These are phyloP conservation scores for Acleris sparsana DNA, from an alignment of 2,888 invertebrate species.

Conservation along the genomic window DNA sequence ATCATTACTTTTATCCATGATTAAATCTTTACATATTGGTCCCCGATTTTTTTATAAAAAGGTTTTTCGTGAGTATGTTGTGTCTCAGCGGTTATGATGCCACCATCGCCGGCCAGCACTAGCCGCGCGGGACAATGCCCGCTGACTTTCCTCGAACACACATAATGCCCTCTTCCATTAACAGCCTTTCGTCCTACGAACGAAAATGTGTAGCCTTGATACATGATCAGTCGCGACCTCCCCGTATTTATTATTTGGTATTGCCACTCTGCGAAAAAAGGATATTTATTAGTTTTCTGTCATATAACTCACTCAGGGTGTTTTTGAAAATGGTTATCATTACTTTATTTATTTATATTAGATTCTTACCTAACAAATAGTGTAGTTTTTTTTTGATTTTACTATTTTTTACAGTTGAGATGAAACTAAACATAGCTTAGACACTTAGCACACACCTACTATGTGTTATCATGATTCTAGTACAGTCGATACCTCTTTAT, in stretches of 20 bases:
- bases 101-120: neutral
- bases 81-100: neutral
- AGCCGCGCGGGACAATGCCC: neutral
- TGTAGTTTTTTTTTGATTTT: too few relatives aligned
- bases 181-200: neutral
- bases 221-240: neutral
- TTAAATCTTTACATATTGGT: neutral
- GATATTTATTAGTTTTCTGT: neutral
- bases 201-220: conserved; percentile 1
- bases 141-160: neutral
- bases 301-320: too few relatives aligned
- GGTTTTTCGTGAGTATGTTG: neutral
- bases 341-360: too few relatives aligned
- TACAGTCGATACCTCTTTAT: too few relatives aligned
- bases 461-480: too few relatives aligned
- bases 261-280: neutral
- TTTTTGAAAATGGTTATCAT: too few relatives aligned
- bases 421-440: too few relatives aligned
- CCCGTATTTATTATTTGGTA: neutral
- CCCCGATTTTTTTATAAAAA: neutral
- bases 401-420: too few relatives aligned
- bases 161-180: neutral
- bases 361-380: too few relatives aligned
- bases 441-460: too few relatives aligned
- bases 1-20: neutral